These are phyloP conservation scores for Holacanthus passer DNA, from an alignment of 2,113 vertebrate species.

Conservation along the genomic window DNA sequence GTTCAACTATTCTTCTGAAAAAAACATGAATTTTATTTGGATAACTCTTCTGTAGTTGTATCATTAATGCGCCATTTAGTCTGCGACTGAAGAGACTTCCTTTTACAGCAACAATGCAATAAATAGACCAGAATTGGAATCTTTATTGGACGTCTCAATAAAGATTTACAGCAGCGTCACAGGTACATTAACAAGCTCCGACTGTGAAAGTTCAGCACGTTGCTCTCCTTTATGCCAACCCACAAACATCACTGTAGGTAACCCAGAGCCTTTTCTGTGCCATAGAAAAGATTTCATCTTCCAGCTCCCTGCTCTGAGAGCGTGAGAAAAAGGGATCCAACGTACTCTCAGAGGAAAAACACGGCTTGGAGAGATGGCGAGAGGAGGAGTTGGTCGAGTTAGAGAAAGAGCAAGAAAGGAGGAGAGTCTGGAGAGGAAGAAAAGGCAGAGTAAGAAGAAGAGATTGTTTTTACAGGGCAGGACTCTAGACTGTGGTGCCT, in stretches of 20 bases:
- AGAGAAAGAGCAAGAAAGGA: slow-evolving; percentile 7
- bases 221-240: slow-evolving; percentile 36
- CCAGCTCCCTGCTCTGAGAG: slow-evolving; percentile 44
- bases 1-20: not conserved
- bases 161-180: slow-evolving; percentile 37
- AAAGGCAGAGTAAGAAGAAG: slow-evolving; percentile 29
- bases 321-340: slow-evolving; percentile 65
- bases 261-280: slow-evolving; percentile 27
- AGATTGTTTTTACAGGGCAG: slow-evolving; percentile 60
- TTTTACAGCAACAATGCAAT: slow-evolving; percentile 33
- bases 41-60: slow-evolving; percentile 17
- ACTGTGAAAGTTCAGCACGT: slow-evolving; percentile 26
- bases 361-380: not conserved
- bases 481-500: slow-evolving; percentile 66
- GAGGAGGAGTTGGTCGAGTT: slow-evolving; percentile 18
- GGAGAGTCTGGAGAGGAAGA: slow-evolving; percentile 26
- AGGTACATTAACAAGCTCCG: slow-evolving; percentile 29
- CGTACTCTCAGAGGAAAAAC: slow-evolving; percentile 46
- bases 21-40: slow-evolving; percentile 46
- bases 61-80: slow-evolving; percentile 30
- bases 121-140: slow-evolving; percentile 46
- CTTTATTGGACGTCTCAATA: slow-evolving; percentile 41
- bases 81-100: not conserved
- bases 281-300: slow-evolving; percentile 54
- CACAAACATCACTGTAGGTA: slow-evolving; percentile 43